Percentiles rank a stretch among this genome's conserved stretches.
phyloP scores from a whole-genome alignment of 1,140 invertebrate species.

The Neomicropteryx cornuta region DNA sequence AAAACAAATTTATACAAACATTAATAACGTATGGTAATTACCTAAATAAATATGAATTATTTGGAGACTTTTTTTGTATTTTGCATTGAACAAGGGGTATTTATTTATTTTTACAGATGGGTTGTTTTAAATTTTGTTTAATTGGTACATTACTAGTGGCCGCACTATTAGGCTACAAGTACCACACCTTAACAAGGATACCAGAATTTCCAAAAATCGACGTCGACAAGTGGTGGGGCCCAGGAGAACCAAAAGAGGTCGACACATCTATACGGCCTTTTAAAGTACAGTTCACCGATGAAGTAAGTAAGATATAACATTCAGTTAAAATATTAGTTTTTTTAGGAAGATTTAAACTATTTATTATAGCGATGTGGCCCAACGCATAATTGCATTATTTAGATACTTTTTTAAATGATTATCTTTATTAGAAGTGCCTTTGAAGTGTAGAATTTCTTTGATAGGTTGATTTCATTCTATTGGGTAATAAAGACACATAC shows the following conservation, averaged over 20 bases:
- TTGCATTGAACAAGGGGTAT: no score
- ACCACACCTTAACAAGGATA: neutral
- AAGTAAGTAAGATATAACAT: conserved; percentile 3
- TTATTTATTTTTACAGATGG: no score
- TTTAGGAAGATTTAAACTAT: neutral
- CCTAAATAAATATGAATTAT: no score
- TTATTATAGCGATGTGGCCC: neutral
- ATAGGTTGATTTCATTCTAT: neutral
- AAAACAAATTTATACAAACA: no score
- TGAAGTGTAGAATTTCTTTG: neutral
- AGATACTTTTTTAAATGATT: neutral
- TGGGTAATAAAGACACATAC: neutral
- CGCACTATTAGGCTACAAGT: neutral
- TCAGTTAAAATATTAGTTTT: neutral
- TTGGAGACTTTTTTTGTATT: no score
- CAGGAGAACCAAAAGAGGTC: conserved; percentile 2
- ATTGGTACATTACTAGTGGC: no score
- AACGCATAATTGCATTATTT: no score
- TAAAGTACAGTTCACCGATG: conserved; percentile 5
- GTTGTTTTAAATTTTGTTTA: no score
- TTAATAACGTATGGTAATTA: no score
- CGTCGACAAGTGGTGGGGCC: conserved; percentile 8
- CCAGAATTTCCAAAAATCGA: conserved; percentile 3
- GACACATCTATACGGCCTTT: conserved; percentile 8
- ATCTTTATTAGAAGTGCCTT: neutral